phyloP scores from a whole-genome alignment of 2,888 invertebrate species.

The Odontocerum albicorne region DNA sequence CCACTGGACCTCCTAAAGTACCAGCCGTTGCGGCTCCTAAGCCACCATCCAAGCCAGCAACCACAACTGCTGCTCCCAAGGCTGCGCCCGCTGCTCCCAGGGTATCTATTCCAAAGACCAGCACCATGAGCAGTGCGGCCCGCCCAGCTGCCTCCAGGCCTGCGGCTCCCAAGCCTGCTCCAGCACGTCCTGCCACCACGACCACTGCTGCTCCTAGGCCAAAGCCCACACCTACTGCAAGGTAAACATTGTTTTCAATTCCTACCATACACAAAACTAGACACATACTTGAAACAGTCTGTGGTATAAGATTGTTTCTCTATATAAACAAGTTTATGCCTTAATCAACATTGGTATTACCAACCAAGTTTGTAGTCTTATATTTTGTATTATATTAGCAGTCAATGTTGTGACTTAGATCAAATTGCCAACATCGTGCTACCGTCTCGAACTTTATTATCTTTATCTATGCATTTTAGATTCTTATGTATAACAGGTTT shows the following conservation, averaged over 20 bases:
- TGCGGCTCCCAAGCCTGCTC: constrained; percentile 24
- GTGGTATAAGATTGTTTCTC: no score
- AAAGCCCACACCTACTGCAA: constrained; percentile 40
- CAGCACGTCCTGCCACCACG: constrained; percentile 36
- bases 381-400: no score
- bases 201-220: constrained; percentile 38
- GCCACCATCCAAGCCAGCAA: constrained; percentile 37
- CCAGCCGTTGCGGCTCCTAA: constrained; percentile 37
- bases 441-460: no score
- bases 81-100: constrained; percentile 36
- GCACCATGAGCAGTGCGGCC: constrained; percentile 35
- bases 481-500: no score
- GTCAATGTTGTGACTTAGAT: no score
- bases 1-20: constrained; percentile 35
- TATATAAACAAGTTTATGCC: no score
- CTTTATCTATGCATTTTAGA: no score
- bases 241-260: constrained; percentile 22
- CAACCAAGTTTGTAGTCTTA: no score
- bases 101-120: constrained; percentile 29
- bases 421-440: no score
- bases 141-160: constrained; percentile 27
- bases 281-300: no score
- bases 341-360: no score
- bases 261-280: no score
- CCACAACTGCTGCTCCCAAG: constrained; percentile 40